Base-by-base conservation (phyloP, 2,888 invertebrate species). In the Trisateles emortualis region DNA sequence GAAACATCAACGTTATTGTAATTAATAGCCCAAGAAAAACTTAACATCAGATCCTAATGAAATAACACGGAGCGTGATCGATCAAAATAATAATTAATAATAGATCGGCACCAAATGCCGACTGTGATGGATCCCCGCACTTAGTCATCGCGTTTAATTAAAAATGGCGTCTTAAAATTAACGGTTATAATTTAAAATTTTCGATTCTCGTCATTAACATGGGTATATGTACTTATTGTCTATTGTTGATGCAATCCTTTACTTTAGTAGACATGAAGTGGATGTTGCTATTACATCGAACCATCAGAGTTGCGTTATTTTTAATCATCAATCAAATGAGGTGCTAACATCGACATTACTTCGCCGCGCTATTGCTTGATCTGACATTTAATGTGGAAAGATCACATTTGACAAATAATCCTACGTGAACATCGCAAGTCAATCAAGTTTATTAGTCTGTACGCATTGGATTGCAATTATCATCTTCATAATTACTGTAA, bases 51-150 rank as follows among this genome's bases (percentile, higher is more conserved):
- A 76, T 83, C 86, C 85, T 89, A 88, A 91, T 90, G 83, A 91
- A 90, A 88, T 87, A 90, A 88, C 87, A 85, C 80, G 84, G 74
- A 79, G 78, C 87, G 80, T 88, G 89, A 92, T 91, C 91, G 83
- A 91, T 92, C 90, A 92, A 89, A 91, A 90, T 88, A 90, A 88
- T 90, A 92, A 92, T 91, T 90, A 92, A 90, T 90, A 90, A 88
- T 89, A 90, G 87, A 85, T 86, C 84, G 84, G 78, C 78, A 72
- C 76, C 80, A 79, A 81, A 78, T 78, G 79, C 80, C 84, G 83
- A 82, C 83, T 78, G 87, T 87, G 88, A 88, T 87, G 86, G 87
- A 88, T 86, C 83, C 83, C 79, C 76, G 78, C 83, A 88, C 92
- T 89, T 88, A 90, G 92, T 91, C 92, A 92, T 92, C 89, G 88